Evolutionary conservation across 2,797 vertebrate species (phyloP).

Genomic region (Sebastes minor): DNA sequence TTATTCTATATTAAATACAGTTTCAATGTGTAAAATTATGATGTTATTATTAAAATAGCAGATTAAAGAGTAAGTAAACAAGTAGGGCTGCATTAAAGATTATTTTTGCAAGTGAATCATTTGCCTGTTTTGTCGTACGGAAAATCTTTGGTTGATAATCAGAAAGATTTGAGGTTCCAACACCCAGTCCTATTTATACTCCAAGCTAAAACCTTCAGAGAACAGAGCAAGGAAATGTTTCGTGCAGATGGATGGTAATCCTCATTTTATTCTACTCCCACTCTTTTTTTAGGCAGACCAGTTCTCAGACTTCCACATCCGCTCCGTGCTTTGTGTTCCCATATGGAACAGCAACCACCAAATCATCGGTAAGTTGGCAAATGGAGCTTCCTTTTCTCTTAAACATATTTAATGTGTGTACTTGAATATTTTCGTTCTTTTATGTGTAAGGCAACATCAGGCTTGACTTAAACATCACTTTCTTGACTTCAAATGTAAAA

Average conservation of each 20-base stretch:
- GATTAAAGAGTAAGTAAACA: background rate
- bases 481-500: background rate
- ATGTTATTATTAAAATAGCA: background rate
- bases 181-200: background rate
- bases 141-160: background rate
- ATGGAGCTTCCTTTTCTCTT: background rate
- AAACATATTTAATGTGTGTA: background rate
- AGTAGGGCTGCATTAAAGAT: background rate
- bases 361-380: constrained; percentile 92
- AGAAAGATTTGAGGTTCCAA: background rate
- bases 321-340: constrained; percentile 97
- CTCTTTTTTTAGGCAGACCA: constrained; percentile 89
- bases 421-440: background rate
- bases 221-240: background rate
- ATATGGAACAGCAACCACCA: constrained; percentile 99
- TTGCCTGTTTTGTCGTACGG: background rate
- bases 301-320: constrained; percentile 97
- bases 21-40: background rate
- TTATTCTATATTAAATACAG: background rate
- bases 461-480: background rate
- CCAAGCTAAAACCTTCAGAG: background rate
- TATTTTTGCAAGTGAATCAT: background rate
- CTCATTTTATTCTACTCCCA: constrained; percentile 9
- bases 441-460: background rate
- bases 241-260: background rate